Percentiles rank a stretch among this genome's conserved stretches.
Evolutionary conservation across 1,140 invertebrate genomes (phyloP).

Genomic region (Riptortus pedestris): DNA sequence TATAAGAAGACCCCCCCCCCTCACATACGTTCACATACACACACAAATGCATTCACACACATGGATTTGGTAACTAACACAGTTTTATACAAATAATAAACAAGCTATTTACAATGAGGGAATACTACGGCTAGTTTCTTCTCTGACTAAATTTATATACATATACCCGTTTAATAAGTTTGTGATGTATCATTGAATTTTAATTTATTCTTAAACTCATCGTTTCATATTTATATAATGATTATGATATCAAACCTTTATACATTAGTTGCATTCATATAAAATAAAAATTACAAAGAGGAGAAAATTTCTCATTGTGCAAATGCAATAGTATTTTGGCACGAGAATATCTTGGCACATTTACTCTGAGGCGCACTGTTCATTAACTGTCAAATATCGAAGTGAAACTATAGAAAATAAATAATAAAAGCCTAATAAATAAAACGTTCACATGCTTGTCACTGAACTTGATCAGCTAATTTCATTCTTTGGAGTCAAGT

Average conservation of each 20-base stretch:
- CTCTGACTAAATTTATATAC: constrained; percentile 1
- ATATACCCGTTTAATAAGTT: constrained; percentile 11
- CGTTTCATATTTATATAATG: too few species aligned
- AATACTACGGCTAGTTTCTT: not conserved
- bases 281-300: too few species aligned
- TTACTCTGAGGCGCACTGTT: not conserved
- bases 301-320: too few species aligned
- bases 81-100: constrained; percentile 13
- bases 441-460: not conserved
- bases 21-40: too few species aligned
- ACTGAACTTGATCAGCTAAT: constrained; percentile 21
- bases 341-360: constrained; percentile 11
- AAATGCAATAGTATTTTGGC: constrained; percentile 10
- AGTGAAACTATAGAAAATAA: not conserved
- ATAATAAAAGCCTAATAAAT: not conserved
- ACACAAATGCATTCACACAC: too few species aligned
- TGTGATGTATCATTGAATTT: constrained; percentile 12
- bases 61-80: constrained; percentile 11
- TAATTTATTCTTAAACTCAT: too few species aligned
- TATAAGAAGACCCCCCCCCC: too few species aligned
- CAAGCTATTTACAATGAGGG: not conserved
- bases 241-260: too few species aligned
- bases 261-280: too few species aligned
- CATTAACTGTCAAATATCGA: not conserved
- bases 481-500: constrained; percentile 39